Evolutionary conservation across 2,888 invertebrate genomes (phyloP).

Genomic region (Microchrysa polita): DNA sequence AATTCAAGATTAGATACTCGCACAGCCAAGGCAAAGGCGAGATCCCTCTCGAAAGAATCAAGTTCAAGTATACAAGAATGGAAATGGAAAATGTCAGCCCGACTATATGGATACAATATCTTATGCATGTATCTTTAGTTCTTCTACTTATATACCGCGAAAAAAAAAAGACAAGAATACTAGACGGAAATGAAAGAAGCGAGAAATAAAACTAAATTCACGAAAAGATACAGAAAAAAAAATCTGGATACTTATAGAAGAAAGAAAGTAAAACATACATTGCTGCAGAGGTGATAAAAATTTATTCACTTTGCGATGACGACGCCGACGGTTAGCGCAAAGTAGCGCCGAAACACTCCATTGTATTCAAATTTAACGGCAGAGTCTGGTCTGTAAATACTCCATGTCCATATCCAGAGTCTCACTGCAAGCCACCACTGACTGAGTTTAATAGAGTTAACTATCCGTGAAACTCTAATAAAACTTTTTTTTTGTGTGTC

Average conservation of each 20-base stretch:
- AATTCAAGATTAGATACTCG: too few species aligned
- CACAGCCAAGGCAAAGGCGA: too few species aligned
- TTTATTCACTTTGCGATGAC: neutral
- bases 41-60: too few species aligned
- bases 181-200: constrained; percentile 8
- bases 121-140: too few species aligned
- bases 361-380: constrained; percentile 2
- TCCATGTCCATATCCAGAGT: too few species aligned
- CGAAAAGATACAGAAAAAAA: too few species aligned
- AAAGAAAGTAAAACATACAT: neutral
- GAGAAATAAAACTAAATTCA: neutral
- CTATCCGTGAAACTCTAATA: constrained; percentile 1
- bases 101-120: too few species aligned
- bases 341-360: constrained; percentile 1
- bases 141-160: too few species aligned
- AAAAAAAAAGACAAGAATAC: neutral
- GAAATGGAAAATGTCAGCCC: too few species aligned
- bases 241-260: too few species aligned
- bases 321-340: neutral
- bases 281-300: neutral
- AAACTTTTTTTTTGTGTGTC: neutral
- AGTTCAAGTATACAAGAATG: too few species aligned
- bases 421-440: neutral
- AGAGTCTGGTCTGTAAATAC: too few species aligned
- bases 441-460: constrained; percentile 26